Evolutionary conservation across 2,888 invertebrate species (phyloP).

Genomic region (Hydroisotoma schaefferi): DNA sequence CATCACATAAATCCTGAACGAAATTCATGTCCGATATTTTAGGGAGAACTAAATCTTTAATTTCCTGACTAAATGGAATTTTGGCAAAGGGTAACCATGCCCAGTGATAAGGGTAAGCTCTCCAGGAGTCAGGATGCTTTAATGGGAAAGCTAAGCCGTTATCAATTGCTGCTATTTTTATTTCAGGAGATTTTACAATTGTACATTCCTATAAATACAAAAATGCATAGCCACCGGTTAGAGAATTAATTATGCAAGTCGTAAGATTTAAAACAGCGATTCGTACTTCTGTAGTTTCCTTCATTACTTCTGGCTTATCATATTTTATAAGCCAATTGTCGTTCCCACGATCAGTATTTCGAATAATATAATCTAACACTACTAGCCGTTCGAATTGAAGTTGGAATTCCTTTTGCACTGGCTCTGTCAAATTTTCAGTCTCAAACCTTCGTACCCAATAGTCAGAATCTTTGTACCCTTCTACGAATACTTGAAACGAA

Average conservation of each 20-base stretch:
- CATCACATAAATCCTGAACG: slow-evolving; percentile 92
- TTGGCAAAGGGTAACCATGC: slow-evolving; percentile 98
- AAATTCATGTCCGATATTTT: slow-evolving; percentile 94
- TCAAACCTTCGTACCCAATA: slow-evolving; percentile 95
- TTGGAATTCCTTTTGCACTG: slow-evolving; percentile 76
- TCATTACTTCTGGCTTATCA: slow-evolving; percentile 57
- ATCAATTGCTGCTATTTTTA: slow-evolving; percentile 94
- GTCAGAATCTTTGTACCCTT: slow-evolving; percentile 95
- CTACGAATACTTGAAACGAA: slow-evolving; percentile 96
- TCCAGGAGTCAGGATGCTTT: slow-evolving; percentile 99
- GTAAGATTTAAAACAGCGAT: too few species aligned
- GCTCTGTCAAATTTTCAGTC: slow-evolving; percentile 75
- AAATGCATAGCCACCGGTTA: too few species aligned
- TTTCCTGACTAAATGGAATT: slow-evolving; percentile 90
- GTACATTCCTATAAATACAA: slow-evolving; percentile 61
- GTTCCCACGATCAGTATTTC: slow-evolving; percentile 98
- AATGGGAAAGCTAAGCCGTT: slow-evolving; percentile 99
- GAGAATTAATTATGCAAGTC: too few species aligned
- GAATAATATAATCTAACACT: slow-evolving; percentile 96
- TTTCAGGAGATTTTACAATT: slow-evolving; percentile 63
- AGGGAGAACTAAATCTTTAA: slow-evolving; percentile 85
- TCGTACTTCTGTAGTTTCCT: slow-evolving; percentile 39
- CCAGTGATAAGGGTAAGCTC: slow-evolving; percentile 99
- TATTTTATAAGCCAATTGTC: slow-evolving; percentile 99
- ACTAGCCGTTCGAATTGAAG: slow-evolving; percentile 93